Base-by-base conservation (phyloP, 1,140 invertebrate species). In the Bombus confusus region DNA sequence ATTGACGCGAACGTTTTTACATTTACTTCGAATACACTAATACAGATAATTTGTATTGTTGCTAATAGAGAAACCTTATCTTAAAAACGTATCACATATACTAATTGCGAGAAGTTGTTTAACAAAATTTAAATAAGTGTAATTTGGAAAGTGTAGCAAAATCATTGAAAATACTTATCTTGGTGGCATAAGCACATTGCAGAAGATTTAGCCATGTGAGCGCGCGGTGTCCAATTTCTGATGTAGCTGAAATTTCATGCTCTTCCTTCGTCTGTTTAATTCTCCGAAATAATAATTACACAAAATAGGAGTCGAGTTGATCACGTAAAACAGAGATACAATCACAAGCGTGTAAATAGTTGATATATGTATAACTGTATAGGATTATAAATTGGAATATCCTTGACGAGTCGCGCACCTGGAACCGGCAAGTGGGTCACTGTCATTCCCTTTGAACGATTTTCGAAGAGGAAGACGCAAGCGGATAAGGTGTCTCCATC, bases 361-460 rank as follows among this genome's bases (percentile, higher is more conserved):
- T 59, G n/a, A 34, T 62, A 13, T n/a, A n/a, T n/a, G 31, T 18
- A 9, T 22, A 80, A 68, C 59, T 13, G 28, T 13, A 25, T 41
- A 31, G 3, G 31, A 47, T 47, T 31, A 18, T 22, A 72, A 43
- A 34, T 74, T 47, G 41, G 37, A 47, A n/a, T 34, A 34, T 52
- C 31, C 34, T 37, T 37, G 52, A 13, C 22, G 28, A 18, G 25
- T n/a, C 68, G 37, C 15, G 34, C 57, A 64, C 41, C n/a, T n/a
- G 64, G 13, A 68, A 68, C 41, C 80, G 73, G 59, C 74, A 86
- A 90, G 62, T 86, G 71, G 89, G 86, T 81, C 89, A 86, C 88
- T 90, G 83, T 90, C 86, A 88, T 90, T 74, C 68, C 69, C 39
- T 39, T 15, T 31, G 64, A 66, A 62, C 22, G 76, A 47, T 80